Evolutionary conservation across 2,888 invertebrate species (phyloP).

Genomic region (Altica lythri): DNA sequence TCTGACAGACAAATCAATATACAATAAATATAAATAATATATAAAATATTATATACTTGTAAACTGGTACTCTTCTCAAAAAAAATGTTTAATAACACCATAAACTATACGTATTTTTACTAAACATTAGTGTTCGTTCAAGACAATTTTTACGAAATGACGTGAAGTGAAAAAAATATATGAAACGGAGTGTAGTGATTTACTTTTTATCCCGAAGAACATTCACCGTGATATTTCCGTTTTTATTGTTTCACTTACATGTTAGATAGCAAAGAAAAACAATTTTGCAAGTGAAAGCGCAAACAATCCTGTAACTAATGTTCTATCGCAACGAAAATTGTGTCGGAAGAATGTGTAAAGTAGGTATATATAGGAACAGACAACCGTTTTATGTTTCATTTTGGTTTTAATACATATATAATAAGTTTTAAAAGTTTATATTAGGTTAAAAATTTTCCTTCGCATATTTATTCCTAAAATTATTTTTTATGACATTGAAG

Average conservation of each 20-base stretch:
- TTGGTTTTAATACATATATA: no score
- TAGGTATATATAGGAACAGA: not conserved
- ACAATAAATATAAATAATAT: no score
- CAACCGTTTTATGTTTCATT: no score
- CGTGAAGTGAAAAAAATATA: not conserved
- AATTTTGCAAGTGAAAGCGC: slow-evolving; percentile 10
- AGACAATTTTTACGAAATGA: not conserved
- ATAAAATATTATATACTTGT: no score
- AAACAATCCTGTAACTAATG: slow-evolving; percentile 1
- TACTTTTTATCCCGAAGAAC: slow-evolving; percentile 6
- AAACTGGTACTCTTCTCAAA: no score
- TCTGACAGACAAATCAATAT: no score
- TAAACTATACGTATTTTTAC: slow-evolving; percentile 13
- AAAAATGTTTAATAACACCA: no score
- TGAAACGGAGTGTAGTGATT: not conserved
- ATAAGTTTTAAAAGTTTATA: no score
- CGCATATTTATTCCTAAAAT: no score
- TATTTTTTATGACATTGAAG: no score
- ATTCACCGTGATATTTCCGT: slow-evolving; percentile 1
- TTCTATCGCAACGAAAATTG: not conserved
- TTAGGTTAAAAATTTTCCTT: no score
- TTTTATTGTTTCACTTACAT: slow-evolving; percentile 17
- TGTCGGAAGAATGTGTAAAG: not conserved
- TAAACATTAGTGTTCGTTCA: slow-evolving; percentile 30
- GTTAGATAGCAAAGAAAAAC: slow-evolving; percentile 12